Percentiles rank a stretch among this genome's conserved stretches.
Conservation (phyloP, 2,113 vertebrate species). For the Catagonus wagneri region DNA sequence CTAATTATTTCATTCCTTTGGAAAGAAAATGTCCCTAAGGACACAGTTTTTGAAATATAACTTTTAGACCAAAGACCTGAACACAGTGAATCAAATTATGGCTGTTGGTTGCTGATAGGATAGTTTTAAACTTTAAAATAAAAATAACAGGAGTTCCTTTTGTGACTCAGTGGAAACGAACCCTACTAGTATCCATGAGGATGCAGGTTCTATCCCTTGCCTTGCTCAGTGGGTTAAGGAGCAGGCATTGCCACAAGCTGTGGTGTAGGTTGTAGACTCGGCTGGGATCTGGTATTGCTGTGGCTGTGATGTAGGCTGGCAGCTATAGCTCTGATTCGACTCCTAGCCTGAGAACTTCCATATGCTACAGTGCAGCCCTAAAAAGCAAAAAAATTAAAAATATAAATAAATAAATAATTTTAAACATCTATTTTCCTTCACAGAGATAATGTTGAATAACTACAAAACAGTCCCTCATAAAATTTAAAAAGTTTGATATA, state of each 20-base stretch:
- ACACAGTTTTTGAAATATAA: conserved; percentile 67
- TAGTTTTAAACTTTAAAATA: conserved; percentile 47
- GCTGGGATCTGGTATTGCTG: no score
- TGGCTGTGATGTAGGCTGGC: no score
- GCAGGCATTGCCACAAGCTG: no score
- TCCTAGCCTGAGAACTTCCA: no score
- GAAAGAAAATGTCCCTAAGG: conserved; percentile 45
- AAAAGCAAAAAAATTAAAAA: no score
- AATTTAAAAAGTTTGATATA: background rate
- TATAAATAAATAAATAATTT: background rate
- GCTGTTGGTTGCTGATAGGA: background rate
- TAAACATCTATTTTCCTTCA: conserved; percentile 1
- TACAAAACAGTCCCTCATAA: background rate
- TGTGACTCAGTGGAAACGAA: no score
- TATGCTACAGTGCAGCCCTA: background rate
- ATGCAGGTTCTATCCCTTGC: no score
- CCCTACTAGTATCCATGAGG: no score
- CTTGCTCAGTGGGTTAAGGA: no score
- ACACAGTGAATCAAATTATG: conserved; percentile 65
- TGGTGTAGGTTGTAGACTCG: no score
- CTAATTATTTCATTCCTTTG: conserved; percentile 74
- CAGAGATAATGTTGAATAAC: background rate
- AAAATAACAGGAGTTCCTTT: background rate
- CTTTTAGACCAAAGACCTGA: conserved; percentile 49
- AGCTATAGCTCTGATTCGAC: no score